Percentiles rank a stretch among this genome's conserved stretches.
These are phyloP conservation scores for Spheniscus humboldti DNA, from an alignment of 2,797 vertebrate genomes.

Conservation along the genomic window DNA sequence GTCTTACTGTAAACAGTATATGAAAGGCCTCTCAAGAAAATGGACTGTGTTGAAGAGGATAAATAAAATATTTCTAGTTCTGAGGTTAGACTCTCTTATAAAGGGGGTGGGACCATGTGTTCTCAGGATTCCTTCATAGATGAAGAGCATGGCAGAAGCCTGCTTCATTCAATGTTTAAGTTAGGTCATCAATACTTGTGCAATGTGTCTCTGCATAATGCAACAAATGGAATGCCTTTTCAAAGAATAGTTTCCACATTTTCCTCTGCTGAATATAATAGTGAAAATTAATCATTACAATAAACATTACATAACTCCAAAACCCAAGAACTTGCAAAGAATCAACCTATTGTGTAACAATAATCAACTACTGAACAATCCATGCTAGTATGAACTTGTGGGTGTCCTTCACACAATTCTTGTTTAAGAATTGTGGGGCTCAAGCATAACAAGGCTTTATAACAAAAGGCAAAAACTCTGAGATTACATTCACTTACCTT, in stretches of 20 bases:
- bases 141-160: neutral
- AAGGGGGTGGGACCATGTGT: neutral
- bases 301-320: neutral
- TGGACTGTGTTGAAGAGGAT: neutral
- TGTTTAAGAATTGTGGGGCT: neutral
- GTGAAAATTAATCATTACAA: neutral
- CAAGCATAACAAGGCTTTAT: neutral
- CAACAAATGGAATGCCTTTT: neutral
- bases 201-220: neutral
- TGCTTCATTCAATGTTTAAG: neutral
- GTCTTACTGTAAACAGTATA: neutral
- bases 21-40: neutral
- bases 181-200: neutral
- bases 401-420: neutral
- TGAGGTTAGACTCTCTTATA: neutral
- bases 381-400: neutral
- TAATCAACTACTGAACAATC: neutral
- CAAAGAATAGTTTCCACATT: neutral
- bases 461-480: neutral
- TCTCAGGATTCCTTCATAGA: neutral
- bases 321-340: neutral
- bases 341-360: neutral
- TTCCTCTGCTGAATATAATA: neutral
- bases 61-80: neutral
- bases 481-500: neutral